Evolutionary conservation across 2,797 vertebrate genomes (phyloP).

Genomic region (Hydrolagus colliei): DNA sequence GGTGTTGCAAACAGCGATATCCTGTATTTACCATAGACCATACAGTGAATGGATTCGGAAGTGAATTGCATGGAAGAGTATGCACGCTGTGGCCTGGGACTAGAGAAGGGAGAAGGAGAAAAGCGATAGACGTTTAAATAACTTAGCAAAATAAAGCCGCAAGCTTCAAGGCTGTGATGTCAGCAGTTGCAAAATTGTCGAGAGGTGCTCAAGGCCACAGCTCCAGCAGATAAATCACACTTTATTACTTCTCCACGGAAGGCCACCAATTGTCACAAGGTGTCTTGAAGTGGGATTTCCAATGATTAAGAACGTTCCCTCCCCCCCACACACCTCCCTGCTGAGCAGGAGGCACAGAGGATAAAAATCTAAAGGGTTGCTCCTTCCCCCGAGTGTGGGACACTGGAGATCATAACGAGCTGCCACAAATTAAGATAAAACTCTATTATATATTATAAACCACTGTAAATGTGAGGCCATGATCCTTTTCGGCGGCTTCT

Average conservation of each 20-base stretch:
- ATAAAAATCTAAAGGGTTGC: background rate
- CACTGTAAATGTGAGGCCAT: background rate
- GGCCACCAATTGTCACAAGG: background rate
- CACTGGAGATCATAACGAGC: background rate
- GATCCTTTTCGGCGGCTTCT: background rate
- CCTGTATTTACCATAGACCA: no score
- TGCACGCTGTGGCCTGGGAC: background rate
- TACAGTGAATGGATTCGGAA: background rate
- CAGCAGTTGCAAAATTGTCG: background rate
- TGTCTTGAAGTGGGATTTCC: background rate
- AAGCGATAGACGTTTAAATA: background rate
- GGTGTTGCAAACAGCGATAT: no score
- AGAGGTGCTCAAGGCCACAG: background rate
- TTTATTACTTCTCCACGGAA: background rate
- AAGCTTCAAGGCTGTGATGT: background rate
- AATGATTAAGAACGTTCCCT: background rate
- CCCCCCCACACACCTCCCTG: no score
- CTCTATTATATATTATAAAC: background rate
- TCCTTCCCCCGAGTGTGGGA: background rate
- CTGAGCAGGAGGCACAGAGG: background rate
- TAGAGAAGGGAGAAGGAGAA: background rate
- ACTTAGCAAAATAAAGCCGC: background rate
- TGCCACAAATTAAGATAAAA: background rate
- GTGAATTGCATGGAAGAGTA: background rate
- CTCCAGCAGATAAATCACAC: background rate